Percentiles rank a stretch among this genome's conserved stretches.
Conservation (phyloP, 2,797 vertebrate genomes). For the Podarcis lilfordi region DNA sequence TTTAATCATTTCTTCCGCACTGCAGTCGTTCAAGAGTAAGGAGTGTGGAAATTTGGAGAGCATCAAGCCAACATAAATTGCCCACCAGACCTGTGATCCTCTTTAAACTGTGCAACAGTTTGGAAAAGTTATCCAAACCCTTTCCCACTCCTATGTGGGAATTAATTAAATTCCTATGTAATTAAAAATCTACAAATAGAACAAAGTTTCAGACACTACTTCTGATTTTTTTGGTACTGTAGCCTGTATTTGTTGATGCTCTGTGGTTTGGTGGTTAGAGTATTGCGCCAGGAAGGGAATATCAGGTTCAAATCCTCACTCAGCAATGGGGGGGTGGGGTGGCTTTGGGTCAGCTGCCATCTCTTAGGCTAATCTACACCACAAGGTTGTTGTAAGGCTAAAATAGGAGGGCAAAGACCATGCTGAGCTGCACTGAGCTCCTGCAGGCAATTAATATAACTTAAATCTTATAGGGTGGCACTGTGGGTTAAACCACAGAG, state of each 20-base stretch:
- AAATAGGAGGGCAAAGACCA: neutral
- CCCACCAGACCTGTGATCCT: neutral
- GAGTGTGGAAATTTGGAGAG: constrained; percentile 66
- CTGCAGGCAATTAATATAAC: neutral
- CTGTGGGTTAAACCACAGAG: no score
- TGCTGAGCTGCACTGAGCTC: neutral
- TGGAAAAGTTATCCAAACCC: constrained; percentile 1
- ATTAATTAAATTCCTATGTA: neutral
- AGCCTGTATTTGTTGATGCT: neutral
- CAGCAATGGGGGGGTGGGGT: neutral
- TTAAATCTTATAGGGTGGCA: neutral
- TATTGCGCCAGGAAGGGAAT: neutral
- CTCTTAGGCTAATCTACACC: neutral
- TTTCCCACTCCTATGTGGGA: neutral
- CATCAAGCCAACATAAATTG: constrained; percentile 23
- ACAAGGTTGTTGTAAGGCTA: neutral
- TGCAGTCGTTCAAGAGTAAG: constrained; percentile 56
- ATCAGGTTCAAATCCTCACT: neutral
- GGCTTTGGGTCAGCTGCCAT: neutral
- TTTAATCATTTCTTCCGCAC: constrained; percentile 40
- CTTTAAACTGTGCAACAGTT: constrained; percentile 31
- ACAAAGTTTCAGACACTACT: neutral
- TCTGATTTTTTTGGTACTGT: neutral
- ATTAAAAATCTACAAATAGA: neutral
- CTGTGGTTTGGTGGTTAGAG: neutral